Evolutionary conservation across 2,888 invertebrate genomes (phyloP).

Genomic region (Nomada lathburiana): DNA sequence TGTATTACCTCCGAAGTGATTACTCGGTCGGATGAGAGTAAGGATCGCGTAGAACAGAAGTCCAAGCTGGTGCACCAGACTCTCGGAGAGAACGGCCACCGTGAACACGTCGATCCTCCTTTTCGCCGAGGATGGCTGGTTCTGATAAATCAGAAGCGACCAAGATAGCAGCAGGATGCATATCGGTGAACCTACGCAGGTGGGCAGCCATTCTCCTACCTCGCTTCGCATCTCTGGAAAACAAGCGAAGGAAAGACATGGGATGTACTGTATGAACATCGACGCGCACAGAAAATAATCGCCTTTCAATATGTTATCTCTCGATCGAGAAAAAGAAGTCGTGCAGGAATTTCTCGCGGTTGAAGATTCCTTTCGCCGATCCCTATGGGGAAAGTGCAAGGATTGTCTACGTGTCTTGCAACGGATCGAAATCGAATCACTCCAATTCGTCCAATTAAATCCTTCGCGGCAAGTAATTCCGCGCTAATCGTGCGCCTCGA

Average conservation of each 20-base stretch:
- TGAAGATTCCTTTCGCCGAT: neutral
- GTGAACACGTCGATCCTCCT: conserved; percentile 85
- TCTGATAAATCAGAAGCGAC: conserved; percentile 85
- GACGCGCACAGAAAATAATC: too few species aligned
- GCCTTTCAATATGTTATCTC: neutral
- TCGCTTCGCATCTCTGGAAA: conserved; percentile 83
- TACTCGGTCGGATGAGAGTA: conserved; percentile 82
- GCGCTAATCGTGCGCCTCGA: conserved; percentile 25
- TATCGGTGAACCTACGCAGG: conserved; percentile 84
- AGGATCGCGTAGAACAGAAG: conserved; percentile 82
- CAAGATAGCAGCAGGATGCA: conserved; percentile 84
- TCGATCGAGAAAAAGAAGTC: neutral
- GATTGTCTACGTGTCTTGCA: neutral
- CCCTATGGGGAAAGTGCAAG: conserved; percentile 2
- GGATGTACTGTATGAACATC: too few species aligned
- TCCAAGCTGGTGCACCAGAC: conserved; percentile 83
- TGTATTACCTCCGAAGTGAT: conserved; percentile 80
- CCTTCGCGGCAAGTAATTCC: conserved; percentile 4
- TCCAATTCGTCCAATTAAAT: conserved; percentile 11
- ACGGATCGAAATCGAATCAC: conserved; percentile 21
- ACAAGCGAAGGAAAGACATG: conserved; percentile 7
- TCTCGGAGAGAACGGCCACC: conserved; percentile 83
- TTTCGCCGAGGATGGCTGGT: conserved; percentile 82
- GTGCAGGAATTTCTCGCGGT: neutral
- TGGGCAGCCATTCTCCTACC: conserved; percentile 84